Evolutionary conservation across 2,888 invertebrate species (phyloP).

Genomic region (Pseudoips prasinana): DNA sequence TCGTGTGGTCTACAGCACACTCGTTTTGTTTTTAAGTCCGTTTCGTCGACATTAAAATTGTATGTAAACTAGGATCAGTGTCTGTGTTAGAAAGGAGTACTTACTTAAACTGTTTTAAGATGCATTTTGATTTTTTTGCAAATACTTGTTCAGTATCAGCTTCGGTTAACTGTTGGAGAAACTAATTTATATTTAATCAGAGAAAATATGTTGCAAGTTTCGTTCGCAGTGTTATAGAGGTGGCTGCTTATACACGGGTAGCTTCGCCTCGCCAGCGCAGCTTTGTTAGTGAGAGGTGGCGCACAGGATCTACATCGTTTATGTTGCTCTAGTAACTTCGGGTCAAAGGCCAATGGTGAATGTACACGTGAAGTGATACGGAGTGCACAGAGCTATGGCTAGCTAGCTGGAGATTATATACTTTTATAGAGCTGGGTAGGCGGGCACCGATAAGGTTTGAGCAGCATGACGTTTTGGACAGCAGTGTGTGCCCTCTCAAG

Average conservation of each 20-base stretch:
- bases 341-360: neutral
- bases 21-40: too few species aligned
- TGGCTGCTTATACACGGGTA: neutral
- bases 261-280: neutral
- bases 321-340: slow-evolving; percentile 1
- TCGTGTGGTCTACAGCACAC: too few species aligned
- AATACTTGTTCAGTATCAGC: neutral
- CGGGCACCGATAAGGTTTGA: too few species aligned
- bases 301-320: neutral
- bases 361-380: neutral
- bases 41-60: too few species aligned
- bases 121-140: neutral
- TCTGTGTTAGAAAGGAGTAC: too few species aligned
- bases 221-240: neutral
- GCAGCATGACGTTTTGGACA: neutral
- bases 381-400: neutral
- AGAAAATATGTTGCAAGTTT: neutral
- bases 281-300: neutral
- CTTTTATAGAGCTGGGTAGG: neutral
- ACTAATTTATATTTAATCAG: neutral
- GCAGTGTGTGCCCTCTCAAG: neutral
- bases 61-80: too few species aligned
- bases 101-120: too few species aligned
- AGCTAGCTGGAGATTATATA: neutral
- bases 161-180: neutral